Evolutionary conservation across 2,888 invertebrate species (phyloP).

Genomic region (Erebia epiphron): DNA sequence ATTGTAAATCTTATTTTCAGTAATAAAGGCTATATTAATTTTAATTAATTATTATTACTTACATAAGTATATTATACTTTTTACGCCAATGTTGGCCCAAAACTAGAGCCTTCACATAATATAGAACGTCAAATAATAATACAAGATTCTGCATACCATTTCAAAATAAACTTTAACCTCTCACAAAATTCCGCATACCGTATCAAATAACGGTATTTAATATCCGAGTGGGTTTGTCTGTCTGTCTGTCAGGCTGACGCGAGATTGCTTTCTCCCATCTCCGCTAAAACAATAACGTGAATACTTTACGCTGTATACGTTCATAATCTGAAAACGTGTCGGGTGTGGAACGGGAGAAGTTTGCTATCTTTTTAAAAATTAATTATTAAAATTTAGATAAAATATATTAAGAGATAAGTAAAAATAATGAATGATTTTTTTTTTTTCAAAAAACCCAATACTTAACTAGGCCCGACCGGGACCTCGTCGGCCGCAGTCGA

Average conservation of each 20-base stretch:
- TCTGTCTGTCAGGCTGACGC: conserved; percentile 58
- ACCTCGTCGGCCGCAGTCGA: no score
- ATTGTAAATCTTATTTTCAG: no score
- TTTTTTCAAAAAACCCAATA: no score
- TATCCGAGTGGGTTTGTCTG: conserved; percentile 55
- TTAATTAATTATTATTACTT: no score
- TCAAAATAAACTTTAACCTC: conserved; percentile 27
- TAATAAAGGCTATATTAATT: no score
- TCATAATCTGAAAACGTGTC: conserved; percentile 43
- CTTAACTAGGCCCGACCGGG: no score
- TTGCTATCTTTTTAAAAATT: no score
- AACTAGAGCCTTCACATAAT: background rate
- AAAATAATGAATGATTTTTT: no score
- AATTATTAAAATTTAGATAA: no score
- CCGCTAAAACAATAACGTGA: conserved; percentile 51
- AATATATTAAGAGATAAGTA: no score
- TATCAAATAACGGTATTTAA: conserved; percentile 49
- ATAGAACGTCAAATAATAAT: background rate
- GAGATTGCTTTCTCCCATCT: conserved; percentile 63
- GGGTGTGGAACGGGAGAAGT: background rate
- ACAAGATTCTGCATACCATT: background rate
- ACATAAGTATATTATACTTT: no score
- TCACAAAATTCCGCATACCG: conserved; percentile 25
- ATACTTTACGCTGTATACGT: conserved; percentile 42
- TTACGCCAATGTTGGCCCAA: background rate